Evolutionary conservation across 2,797 vertebrate genomes (phyloP), one percentile per base, ranked within the genome.

Genomic region (Labeo calbasu): DNA sequence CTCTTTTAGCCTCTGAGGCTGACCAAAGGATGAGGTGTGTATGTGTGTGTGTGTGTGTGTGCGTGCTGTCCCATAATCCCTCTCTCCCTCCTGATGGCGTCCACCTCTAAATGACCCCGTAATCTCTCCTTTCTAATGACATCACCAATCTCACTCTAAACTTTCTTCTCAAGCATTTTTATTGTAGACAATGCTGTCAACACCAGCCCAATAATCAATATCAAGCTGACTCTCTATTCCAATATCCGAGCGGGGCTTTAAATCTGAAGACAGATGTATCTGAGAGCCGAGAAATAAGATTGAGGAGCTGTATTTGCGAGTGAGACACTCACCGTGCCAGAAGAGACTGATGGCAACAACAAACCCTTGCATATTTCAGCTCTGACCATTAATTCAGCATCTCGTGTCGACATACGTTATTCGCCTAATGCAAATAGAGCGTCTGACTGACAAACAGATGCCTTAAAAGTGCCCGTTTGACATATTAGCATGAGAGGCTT

Each of bases 231-330:
- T 79, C 55, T 73, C 73, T 61, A 53, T 68, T 76, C 53, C 57
- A 48, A 85, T 84, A 43, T 69, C 68, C 46, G 61, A 72, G 57
- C 13, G 2, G 36, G 69, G 65, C 79, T 72, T 79, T 88, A 89
- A 79, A 88, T 85, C 85, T 75, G 51, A 51, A 83, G 77, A 86
- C 61, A 50, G 69, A 86, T 83, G 63, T 53, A 15, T 65, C 61
- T 48, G 17, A 48, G 61, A 69, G 55, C 50, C 12, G 25, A 43
- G 65, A 75, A 66, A 65, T 77, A 77, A 79, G 68, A 79, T 73
- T 66, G 53, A 72, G 32, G 7, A 77, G 59, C 43, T 76, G 66
- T 70, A 68, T 84, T 87, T 83, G 57, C 66, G 51, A 86, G 23
- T 76, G 72, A 79, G 76, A 79, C 1, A 36, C n/a, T 51, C 36